Evolutionary conservation across 2,797 vertebrate species (phyloP), one percentile per base, ranked within the genome.

Genomic region (Enteromius trimaculatus): DNA sequence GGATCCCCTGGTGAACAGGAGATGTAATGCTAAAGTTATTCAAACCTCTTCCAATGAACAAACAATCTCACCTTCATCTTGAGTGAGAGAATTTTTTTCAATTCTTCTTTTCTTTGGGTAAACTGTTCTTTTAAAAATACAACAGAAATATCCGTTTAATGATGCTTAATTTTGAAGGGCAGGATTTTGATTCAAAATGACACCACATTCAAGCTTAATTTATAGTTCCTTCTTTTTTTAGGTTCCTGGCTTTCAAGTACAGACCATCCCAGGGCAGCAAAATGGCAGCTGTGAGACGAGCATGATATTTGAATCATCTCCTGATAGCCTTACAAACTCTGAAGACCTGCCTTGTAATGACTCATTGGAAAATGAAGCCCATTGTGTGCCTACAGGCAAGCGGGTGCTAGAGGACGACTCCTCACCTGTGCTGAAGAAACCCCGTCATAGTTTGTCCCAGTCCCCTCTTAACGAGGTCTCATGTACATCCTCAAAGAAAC

Each of bases 371-470:
- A 72, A 83, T 26, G 69, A 69, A 42, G 72, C 70, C 47, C 84
- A 39, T 80, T 86, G 85, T 51, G 17, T 88, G 86, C 21, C 83
- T 90, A 2, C 86, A 84, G 95, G 95, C 85, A 97, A 97, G 92
- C 92, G 96, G 90, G 95, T 95, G 84, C 37, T 95, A 16, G 93
- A 96, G 89, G 94, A 95, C 86, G 93, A 93, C 29, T 93, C 95
- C 83, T 95, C 65, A 16, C 89, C 91, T 21, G 81, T 87, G 92
- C 94, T 88, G 96, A 99, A 94, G 93, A 96, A 94, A 96, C 95
- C 88, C 42, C 90, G 79, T 93, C 94, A 78, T 92, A 94, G 74
- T 94, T 95, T 3, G 66, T 77, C 76, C 76, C 86, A 26, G 89
- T 95, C 82, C 0, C 92, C 79, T 62, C 92, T 92, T 44, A 91